Evolutionary conservation across 2,113 vertebrate species (phyloP), one percentile per base, ranked within the genome.

Genomic region (Spermophilus dauricus): DNA sequence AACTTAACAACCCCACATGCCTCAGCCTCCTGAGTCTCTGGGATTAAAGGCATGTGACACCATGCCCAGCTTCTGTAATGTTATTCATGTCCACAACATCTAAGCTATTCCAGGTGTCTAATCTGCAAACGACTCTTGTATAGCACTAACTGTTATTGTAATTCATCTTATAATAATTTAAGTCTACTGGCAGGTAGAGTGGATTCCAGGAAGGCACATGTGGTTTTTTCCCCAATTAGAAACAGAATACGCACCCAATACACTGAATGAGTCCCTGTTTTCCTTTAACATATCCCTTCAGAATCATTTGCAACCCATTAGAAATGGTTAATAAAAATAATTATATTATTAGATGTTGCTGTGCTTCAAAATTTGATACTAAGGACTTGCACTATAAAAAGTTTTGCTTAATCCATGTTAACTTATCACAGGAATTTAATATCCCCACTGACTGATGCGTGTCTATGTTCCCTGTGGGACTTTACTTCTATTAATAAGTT

Each of bases 401-500:
- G 92, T 97, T 98, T 91, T 97, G 84, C 96, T 98, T 98, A 98
- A 98, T 97, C 95, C 95, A 87, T 97, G 78, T 53, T 98, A 95
- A 98, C 97, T 98, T 98, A 97, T 97, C 81, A 98, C 42, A 97
- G 48, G 84, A 90, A 98, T 97, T 98, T 97, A 98, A 98, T 91
- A 96, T 81, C 92, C 87, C 91, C 48, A 78, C 97, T 97, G 97
- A 97, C 93, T 97, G 96, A 90, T 97, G 32, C 92, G 95, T 94
- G 67, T 94, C 97, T 84, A 78, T 89, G 95, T 97, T 97, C 97
- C 96, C 95, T 97, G 91, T 89, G 93, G 78, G 84, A 92, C 92
- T 93, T 98, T 89, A 97, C 89, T 97, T 98, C 98, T 98, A 97
- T 98, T 98, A 98, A 98, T 97, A 98, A 98, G 88, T 94, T 98